These are phyloP conservation scores for Nothura maculosa DNA, from an alignment of 2,797 vertebrate genomes.

Conservation along the genomic window DNA sequence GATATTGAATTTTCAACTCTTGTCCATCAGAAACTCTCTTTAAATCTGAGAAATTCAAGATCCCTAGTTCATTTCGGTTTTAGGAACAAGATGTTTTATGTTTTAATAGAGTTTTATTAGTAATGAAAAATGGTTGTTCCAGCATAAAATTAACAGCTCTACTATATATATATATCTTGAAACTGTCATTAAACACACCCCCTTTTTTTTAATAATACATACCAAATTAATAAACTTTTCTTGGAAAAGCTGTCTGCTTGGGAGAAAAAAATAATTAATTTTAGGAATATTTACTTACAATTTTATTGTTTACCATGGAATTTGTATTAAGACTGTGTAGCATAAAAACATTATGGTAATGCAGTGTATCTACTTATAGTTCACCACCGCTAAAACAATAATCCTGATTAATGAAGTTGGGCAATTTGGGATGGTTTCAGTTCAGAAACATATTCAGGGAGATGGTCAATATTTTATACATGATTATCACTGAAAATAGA, in stretches of 20 bases:
- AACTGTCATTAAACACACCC: background rate
- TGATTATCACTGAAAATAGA: background rate
- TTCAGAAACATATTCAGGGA: background rate
- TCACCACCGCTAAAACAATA: background rate
- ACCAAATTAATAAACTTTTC: background rate
- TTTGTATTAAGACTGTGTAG: background rate
- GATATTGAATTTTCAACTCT: background rate
- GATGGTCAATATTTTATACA: background rate
- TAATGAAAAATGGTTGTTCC: conserved; percentile 8
- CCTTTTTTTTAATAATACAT: background rate
- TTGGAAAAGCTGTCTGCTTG: background rate
- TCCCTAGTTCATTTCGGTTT: background rate
- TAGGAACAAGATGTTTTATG: background rate
- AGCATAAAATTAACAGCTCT: background rate
- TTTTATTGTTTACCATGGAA: background rate
- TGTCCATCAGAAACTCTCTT: background rate
- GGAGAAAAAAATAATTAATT: background rate
- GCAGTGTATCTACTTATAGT: background rate
- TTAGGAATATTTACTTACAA: background rate
- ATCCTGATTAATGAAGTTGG: background rate
- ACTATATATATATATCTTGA: fast-evolving
- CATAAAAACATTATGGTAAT: background rate
- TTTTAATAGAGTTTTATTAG: background rate
- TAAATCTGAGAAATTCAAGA: background rate
- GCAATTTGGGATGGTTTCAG: background rate